Conservation (phyloP, 2,113 vertebrate genomes). For the Peromyscus polionotus region DNA sequence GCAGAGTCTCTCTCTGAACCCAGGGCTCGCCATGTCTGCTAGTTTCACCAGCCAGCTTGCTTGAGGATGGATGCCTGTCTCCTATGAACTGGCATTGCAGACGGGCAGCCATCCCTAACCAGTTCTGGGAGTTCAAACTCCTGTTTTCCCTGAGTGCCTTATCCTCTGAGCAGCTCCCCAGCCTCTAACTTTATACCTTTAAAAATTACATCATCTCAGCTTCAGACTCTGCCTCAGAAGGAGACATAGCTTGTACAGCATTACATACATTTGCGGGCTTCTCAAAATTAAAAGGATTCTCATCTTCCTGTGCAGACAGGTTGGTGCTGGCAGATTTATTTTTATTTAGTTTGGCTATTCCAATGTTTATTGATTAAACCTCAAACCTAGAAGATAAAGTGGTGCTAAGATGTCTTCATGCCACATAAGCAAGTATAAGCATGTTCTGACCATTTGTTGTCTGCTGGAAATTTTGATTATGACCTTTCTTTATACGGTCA, state of each 20-base stretch:
- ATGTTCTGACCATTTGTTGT: not conserved
- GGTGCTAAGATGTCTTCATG: not conserved
- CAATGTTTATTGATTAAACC: not conserved
- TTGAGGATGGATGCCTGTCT: too few relatives aligned
- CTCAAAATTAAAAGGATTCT: not conserved
- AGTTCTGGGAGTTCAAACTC: not conserved
- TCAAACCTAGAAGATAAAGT: not conserved
- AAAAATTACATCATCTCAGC: not conserved
- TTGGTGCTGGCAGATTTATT: not conserved
- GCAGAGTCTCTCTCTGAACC: not conserved
- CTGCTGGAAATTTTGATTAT: not conserved
- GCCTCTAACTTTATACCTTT: not conserved
- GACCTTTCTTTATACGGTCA: not conserved
- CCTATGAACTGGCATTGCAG: not conserved
- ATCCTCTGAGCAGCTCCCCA: not conserved
- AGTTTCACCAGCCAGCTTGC: too few relatives aligned
- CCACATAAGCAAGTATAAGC: not conserved
- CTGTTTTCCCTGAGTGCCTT: not conserved
- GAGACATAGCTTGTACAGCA: not conserved
- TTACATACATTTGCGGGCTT: not conserved
- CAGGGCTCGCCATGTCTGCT: not conserved
- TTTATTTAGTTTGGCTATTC: conserved; percentile 16
- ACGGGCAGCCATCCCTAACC: not conserved
- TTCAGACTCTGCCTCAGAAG: not conserved
- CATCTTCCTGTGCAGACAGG: not conserved